These are phyloP conservation scores for Pelecanoides urinatrix DNA, from an alignment of 2,113 vertebrate species.

Conservation along the genomic window DNA sequence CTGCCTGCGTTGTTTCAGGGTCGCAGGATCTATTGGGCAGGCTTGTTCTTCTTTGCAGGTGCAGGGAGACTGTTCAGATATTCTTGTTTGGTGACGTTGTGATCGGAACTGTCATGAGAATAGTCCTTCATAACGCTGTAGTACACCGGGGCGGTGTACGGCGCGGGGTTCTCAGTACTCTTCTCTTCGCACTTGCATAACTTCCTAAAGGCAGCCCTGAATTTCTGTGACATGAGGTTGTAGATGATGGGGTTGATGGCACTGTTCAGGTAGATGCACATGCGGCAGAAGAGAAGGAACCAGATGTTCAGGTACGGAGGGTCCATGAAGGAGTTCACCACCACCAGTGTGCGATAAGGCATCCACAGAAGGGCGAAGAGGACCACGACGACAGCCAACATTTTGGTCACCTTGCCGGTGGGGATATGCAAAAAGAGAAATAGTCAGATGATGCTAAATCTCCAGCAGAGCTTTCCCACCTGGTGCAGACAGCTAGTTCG, in stretches of 20 bases:
- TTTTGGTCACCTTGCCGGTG: conserved; percentile 82
- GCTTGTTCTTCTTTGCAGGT: conserved; percentile 6
- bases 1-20: neutral
- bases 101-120: conserved; percentile 70
- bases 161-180: neutral
- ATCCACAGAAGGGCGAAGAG: conserved; percentile 87
- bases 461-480: neutral
- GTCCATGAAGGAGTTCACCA: conserved; percentile 86
- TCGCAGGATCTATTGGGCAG: conserved; percentile 23
- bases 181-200: conserved; percentile 72
- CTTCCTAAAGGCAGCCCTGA: conserved; percentile 80
- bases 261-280: conserved; percentile 86
- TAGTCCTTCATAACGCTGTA: conserved; percentile 75
- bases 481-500: neutral
- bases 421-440: neutral
- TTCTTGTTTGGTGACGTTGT: conserved; percentile 65
- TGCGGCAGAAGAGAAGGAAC: conserved; percentile 86
- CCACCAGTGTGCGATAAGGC: conserved; percentile 83
- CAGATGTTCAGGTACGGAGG: conserved; percentile 80
- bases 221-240: conserved; percentile 88
- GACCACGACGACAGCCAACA: conserved; percentile 84
- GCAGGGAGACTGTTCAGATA: conserved; percentile 54
- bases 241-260: conserved; percentile 86
- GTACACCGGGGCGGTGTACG: conserved; percentile 58
- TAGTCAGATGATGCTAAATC: neutral